Percentiles rank a stretch among this genome's conserved stretches.
Evolutionary conservation across 2,113 vertebrate species (phyloP).

Genomic region (Helogale parvula): DNA sequence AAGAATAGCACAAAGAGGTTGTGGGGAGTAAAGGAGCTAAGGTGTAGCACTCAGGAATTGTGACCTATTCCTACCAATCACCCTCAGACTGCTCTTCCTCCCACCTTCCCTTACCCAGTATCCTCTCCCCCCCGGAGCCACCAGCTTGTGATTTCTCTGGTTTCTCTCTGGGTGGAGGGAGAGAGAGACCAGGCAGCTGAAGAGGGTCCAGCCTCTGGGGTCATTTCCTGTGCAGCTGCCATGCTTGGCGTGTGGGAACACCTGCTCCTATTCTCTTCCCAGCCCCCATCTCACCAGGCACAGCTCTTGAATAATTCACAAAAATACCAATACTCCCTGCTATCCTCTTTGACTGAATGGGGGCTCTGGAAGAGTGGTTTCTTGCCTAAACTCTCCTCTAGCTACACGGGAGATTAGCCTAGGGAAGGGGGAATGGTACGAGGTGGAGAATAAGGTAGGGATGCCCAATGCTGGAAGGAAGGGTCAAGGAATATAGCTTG

Average conservation of each 20-base stretch:
- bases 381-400: neutral
- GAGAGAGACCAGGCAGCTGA: constrained; percentile 48
- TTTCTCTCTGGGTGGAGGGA: neutral
- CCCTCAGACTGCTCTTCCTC: neutral
- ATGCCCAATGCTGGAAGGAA: neutral
- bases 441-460: neutral
- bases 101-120: neutral
- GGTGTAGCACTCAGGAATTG: neutral
- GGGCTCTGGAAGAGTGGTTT: neutral
- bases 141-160: neutral
- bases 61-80: neutral
- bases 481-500: neutral
- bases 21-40: neutral
- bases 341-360: neutral
- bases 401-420: neutral
- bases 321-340: neutral
- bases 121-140: neutral
- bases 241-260: constrained; percentile 37
- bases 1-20: neutral
- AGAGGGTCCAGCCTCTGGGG: neutral
- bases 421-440: accelerated
- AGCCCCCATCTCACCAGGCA: neutral
- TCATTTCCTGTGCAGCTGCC: constrained; percentile 57
- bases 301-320: neutral
- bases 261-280: constrained; percentile 12